phyloP scores from a whole-genome alignment of 2,113 vertebrate genomes.

The Triplophysa siluroides region DNA sequence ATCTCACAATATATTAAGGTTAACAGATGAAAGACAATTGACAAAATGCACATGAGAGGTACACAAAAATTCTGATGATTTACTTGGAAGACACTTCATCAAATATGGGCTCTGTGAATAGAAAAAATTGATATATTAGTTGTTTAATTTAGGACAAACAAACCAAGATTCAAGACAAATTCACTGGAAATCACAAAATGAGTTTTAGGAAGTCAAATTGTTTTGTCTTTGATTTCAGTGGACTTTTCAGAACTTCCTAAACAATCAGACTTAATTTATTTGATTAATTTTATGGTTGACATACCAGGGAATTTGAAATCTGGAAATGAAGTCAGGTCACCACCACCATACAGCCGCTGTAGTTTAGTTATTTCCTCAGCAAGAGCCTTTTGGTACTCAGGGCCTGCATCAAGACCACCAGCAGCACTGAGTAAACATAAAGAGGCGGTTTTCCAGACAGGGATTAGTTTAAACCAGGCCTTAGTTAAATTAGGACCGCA shows the following conservation, averaged over 20 bases:
- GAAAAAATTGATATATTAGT: conserved; percentile 23
- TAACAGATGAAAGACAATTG: background rate
- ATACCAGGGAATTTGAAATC: conserved; percentile 88
- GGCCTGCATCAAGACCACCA: conserved; percentile 79
- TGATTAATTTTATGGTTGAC: background rate
- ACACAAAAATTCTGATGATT: conserved; percentile 47
- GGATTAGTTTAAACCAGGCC: too few relatives aligned
- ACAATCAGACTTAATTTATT: too few relatives aligned
- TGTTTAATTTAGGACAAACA: background rate
- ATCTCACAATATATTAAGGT: conserved; percentile 14
- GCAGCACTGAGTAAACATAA: conserved; percentile 67
- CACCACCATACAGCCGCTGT: conserved; percentile 86
- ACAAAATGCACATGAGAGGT: conserved; percentile 19
- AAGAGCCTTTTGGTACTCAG: conserved; percentile 85
- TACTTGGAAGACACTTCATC: conserved; percentile 68
- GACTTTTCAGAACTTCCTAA: too few relatives aligned
- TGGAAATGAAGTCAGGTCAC: conserved; percentile 86
- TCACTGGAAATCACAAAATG: background rate
- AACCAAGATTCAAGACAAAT: background rate
- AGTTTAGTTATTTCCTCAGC: conserved; percentile 83
- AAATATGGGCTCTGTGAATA: conserved; percentile 65
- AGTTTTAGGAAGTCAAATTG: too few relatives aligned
- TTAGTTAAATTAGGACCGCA: background rate
- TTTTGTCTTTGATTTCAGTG: too few relatives aligned
- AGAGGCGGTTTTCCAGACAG: too few relatives aligned